Evolutionary conservation across 2,797 vertebrate genomes (phyloP).

Genomic region (Gallinago solitaria): DNA sequence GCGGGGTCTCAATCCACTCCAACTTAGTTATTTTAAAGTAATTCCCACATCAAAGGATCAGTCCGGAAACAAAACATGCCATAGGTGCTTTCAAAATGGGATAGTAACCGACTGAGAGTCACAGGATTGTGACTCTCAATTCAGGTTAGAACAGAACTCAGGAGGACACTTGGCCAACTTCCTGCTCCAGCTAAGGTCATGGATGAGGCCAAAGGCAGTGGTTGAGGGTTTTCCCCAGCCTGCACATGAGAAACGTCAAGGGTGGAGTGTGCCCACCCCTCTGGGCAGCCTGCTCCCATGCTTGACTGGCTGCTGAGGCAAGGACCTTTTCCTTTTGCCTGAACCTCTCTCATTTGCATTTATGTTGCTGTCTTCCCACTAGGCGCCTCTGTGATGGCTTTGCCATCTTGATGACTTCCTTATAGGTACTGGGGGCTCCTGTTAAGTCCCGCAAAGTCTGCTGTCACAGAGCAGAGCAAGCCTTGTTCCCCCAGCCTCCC

Average conservation of each 20-base stretch:
- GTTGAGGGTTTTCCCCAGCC: background rate
- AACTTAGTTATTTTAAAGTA: background rate
- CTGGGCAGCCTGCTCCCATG: background rate
- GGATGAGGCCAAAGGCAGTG: background rate
- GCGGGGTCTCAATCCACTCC: background rate
- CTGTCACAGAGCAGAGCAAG: background rate
- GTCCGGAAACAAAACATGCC: background rate
- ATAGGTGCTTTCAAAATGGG: background rate
- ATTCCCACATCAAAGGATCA: background rate
- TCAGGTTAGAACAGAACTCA: background rate
- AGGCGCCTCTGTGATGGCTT: fast-evolving
- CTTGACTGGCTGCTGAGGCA: background rate
- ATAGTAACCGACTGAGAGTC: background rate
- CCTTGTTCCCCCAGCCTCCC: background rate
- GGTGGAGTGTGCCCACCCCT: no score
- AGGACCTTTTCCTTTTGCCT: background rate
- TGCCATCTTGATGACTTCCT: background rate
- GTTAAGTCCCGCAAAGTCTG: background rate
- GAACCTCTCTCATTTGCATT: background rate
- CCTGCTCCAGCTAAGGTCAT: fast-evolving
- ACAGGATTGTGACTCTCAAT: background rate
- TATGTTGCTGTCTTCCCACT: background rate
- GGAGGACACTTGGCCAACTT: background rate
- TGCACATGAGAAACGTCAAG: background rate
- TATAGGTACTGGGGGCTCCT: background rate